Evolutionary conservation across 2,888 invertebrate genomes (phyloP).

Genomic region (Andrena haemorrhoa): DNA sequence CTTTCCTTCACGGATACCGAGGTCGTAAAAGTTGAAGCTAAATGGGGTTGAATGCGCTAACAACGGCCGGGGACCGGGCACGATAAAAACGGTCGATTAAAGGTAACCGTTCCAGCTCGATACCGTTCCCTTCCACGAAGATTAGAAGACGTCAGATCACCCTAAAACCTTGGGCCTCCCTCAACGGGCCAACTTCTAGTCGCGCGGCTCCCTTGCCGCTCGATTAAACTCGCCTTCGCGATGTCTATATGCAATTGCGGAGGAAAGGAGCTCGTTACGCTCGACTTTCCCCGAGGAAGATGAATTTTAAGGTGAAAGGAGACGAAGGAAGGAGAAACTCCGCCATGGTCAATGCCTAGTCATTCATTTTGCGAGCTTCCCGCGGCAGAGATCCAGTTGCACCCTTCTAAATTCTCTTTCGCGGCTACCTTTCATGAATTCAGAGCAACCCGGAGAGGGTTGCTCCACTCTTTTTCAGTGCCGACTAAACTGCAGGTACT

Average conservation of each 20-base stretch:
- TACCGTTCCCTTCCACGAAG: constrained; percentile 6
- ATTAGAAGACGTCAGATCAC: not conserved
- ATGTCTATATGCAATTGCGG: not conserved
- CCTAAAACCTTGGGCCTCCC: not conserved
- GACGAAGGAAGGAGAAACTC: not conserved
- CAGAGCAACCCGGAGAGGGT: too few species aligned
- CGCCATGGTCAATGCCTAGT: not conserved
- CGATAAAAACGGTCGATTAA: constrained; percentile 21
- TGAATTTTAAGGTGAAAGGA: not conserved
- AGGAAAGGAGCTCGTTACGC: too few species aligned
- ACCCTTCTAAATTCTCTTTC: too few species aligned
- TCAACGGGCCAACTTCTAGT: not conserved
- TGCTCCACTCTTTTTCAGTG: too few species aligned
- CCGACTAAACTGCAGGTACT: too few species aligned
- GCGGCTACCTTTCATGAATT: too few species aligned
- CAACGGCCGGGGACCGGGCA: not conserved
- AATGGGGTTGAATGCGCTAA: constrained; percentile 24
- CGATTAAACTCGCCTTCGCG: not conserved
- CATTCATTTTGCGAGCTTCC: not conserved
- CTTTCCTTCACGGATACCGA: constrained; percentile 13
- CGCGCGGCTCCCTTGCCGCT: not conserved
- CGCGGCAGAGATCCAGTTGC: too few species aligned
- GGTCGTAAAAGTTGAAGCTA: constrained; percentile 19
- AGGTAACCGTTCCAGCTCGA: not conserved
- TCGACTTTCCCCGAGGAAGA: not conserved